Percentiles rank a stretch among this genome's conserved stretches.
Evolutionary conservation across 53 echinoderm and acorn worm species (phyloP).

Genomic region (Zoroaster sp.): DNA sequence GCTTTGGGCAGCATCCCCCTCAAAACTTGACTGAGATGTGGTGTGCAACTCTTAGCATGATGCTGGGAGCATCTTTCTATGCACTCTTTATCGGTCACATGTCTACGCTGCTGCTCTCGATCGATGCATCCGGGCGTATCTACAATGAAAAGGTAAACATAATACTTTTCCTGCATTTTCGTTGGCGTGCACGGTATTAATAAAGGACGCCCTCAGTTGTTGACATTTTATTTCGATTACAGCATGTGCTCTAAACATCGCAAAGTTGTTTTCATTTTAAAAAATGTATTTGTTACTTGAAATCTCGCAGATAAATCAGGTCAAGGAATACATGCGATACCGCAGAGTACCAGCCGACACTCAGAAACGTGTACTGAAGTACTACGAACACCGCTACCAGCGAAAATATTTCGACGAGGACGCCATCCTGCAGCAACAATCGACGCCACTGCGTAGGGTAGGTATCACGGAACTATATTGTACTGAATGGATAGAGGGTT

Average conservation of each 20-base stretch:
- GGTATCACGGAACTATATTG: neutral
- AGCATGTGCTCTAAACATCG: too few species aligned
- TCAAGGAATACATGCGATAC: slow-evolving; percentile 95
- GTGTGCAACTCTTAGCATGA: slow-evolving; percentile 90
- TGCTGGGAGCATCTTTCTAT: slow-evolving; percentile 93
- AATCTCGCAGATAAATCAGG: slow-evolving; percentile 81
- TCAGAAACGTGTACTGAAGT: slow-evolving; percentile 81
- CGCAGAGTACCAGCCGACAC: slow-evolving; percentile 77
- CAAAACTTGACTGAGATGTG: slow-evolving; percentile 93
- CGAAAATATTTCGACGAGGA: slow-evolving; percentile 90
- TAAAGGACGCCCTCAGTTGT: neutral
- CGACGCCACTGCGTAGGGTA: slow-evolving; percentile 85
- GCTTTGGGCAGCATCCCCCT: slow-evolving; percentile 90
- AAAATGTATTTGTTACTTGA: too few species aligned
- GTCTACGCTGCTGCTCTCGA: slow-evolving; percentile 87
- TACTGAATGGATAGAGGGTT: too few species aligned
- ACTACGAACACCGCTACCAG: slow-evolving; percentile 98
- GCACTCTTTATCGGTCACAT: slow-evolving; percentile 98
- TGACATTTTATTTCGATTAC: neutral
- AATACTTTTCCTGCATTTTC: neutral
- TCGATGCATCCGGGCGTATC: slow-evolving; percentile 92
- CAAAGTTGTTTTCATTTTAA: too few species aligned
- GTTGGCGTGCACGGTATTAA: too few species aligned
- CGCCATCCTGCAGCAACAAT: slow-evolving; percentile 83
- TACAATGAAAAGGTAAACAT: slow-evolving; percentile 98